phyloP scores from a whole-genome alignment of 1,140 invertebrate species.

The Aethina tumida region DNA sequence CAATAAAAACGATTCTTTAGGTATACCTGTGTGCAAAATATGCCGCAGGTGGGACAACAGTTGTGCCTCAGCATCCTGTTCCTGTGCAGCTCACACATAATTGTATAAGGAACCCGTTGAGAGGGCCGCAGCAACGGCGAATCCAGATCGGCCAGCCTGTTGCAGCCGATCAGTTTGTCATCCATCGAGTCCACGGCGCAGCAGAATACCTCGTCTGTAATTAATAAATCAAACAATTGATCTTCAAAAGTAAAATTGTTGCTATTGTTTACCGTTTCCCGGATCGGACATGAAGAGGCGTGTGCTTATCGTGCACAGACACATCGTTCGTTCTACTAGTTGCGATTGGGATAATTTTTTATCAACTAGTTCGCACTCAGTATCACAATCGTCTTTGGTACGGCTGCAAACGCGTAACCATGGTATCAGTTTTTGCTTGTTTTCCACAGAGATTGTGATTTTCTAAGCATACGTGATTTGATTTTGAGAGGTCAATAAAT shows the following conservation, averaged over 20 bases:
- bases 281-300: slow-evolving; percentile 11
- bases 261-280: slow-evolving; percentile 2
- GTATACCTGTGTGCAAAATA: slow-evolving; percentile 82
- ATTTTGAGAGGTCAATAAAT: too few relatives aligned
- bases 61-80: slow-evolving; percentile 70
- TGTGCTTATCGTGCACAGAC: slow-evolving; percentile 21
- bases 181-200: slow-evolving; percentile 28
- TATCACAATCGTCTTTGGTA: slow-evolving; percentile 3
- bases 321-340: slow-evolving; percentile 19
- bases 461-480: slow-evolving; percentile 12
- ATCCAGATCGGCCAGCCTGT: slow-evolving; percentile 20
- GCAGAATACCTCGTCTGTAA: slow-evolving; percentile 24
- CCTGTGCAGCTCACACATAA: slow-evolving; percentile 74
- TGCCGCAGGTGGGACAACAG: slow-evolving; percentile 82
- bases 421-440: slow-evolving; percentile 2
- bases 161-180: slow-evolving; percentile 31
- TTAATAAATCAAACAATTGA: slow-evolving; percentile 6
- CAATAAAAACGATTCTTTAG: not conserved
- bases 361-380: slow-evolving; percentile 7
- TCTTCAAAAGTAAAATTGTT: not conserved
- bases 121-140: slow-evolving; percentile 59
- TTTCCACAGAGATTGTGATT: slow-evolving; percentile 13
- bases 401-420: not conserved
- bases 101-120: slow-evolving; percentile 68
- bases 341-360: slow-evolving; percentile 14